phyloP scores from a whole-genome alignment of 2,888 invertebrate genomes.

The Eurytoma californica region DNA sequence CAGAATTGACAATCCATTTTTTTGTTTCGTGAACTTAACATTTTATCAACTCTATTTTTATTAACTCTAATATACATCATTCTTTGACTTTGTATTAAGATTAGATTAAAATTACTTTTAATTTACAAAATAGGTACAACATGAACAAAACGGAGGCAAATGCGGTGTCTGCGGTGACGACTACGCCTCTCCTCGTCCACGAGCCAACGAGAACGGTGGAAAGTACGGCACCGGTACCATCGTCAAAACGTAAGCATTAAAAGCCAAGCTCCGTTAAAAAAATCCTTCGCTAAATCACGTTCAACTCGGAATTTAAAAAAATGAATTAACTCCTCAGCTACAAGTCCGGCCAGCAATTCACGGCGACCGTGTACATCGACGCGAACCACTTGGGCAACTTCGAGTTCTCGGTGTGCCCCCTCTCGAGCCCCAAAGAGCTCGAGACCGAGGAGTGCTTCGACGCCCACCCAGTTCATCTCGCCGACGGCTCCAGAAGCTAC shows the following conservation, averaged over 20 bases:
- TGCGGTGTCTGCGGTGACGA: conserved; percentile 79
- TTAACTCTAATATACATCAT: too few relatives aligned
- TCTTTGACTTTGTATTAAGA: not conserved
- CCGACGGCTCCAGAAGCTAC: conserved; percentile 67
- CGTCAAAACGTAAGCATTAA: conserved; percentile 72
- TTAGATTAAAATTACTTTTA: not conserved
- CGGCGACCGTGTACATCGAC: conserved; percentile 69
- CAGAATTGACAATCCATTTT: too few relatives aligned
- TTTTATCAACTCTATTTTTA: too few relatives aligned
- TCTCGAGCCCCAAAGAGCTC: conserved; percentile 69
- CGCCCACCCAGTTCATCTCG: conserved; percentile 70
- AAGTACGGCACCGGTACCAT: conserved; percentile 76
- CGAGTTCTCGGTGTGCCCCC: conserved; percentile 75
- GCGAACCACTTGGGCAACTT: conserved; percentile 77
- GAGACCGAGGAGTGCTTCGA: conserved; percentile 78
- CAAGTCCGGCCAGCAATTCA: conserved; percentile 5
- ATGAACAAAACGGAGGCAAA: conserved; percentile 13
- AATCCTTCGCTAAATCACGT: not conserved
- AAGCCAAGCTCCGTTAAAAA: too few relatives aligned
- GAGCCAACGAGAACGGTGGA: conserved; percentile 78
- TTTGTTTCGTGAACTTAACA: too few relatives aligned
- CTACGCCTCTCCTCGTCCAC: conserved; percentile 73
- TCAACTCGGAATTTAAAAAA: conserved; percentile 53
- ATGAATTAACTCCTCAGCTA: conserved; percentile 60
- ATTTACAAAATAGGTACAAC: not conserved